Base-by-base conservation (phyloP, 2,797 vertebrate genomes). In the Typhlichthys subterraneus region DNA sequence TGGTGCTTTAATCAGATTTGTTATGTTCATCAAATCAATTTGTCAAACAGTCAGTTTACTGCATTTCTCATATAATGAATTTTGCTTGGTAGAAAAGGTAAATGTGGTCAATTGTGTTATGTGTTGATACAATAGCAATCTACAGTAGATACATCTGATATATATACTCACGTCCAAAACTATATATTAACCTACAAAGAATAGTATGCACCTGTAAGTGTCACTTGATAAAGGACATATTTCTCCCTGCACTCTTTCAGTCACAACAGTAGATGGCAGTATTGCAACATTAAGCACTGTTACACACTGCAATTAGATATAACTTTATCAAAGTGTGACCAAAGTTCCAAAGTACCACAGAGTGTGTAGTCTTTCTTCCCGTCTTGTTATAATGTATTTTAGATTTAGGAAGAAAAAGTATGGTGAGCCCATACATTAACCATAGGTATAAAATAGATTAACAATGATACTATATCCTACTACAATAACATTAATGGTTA, bases 261-360 rank as follows among this genome's bases (percentile, higher is more conserved):
- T 5, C 1, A 48, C 46, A 80, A 84, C 90, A 84, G 84, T 85
- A 88, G 88, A 83, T 85, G 88, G 83, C 88, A 53, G 13, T 58
- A 46, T 85, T 81, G 79, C 49, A 70, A 11, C 61, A 75, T 57
- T 47, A 69, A 33, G 14, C 19, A 63, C 17, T 13, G 23, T 2
- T 31, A 1, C 10, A 45, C 5, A 42, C 29, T 4, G n/a, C 29
- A 45, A 23, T 33, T 15, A 8, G 14, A 19, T 49, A 59, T 17
- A 51, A 29, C 15, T 15, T 31, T 42, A 11, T n/a, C 2, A 29
- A 55, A 1, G 14, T 33, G 10, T 53, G 29, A 31, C 23, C 56
- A 47, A 13, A 31, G 9, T n/a, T n/a, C n/a, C n/a, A n/a, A n/a
- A n/a, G n/a, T n/a, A n/a, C n/a, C n/a, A n/a, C n/a, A n/a, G 12